phyloP scores from a whole-genome alignment of 2,888 invertebrate species.

The Rutpela maculata region DNA sequence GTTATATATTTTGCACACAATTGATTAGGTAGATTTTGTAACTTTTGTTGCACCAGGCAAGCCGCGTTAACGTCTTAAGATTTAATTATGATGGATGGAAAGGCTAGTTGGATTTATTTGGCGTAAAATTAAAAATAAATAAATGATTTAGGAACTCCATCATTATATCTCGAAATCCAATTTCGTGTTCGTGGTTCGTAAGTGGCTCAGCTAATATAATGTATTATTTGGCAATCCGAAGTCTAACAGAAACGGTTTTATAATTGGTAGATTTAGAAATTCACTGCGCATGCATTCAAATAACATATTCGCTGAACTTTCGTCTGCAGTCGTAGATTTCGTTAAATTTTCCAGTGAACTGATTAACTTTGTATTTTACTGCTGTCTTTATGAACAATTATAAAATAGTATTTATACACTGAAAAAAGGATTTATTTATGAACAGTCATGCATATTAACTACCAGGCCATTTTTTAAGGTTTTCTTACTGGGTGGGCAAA shows the following conservation, averaged over 20 bases:
- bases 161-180: not conserved
- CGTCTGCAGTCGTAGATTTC: not conserved
- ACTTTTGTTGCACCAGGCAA: slow-evolving; percentile 14
- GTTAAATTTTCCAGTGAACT: no score
- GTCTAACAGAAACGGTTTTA: not conserved
- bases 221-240: not conserved
- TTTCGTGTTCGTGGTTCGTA: not conserved
- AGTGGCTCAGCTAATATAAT: not conserved
- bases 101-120: slow-evolving; percentile 15
- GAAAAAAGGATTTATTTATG: no score
- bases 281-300: not conserved
- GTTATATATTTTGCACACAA: slow-evolving; percentile 33
- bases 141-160: slow-evolving; percentile 1
- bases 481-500: no score
- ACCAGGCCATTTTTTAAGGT: no score
- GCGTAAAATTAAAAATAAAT: slow-evolving; percentile 17
- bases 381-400: no score
- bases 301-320: not conserved
- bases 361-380: no score
- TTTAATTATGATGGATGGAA: slow-evolving; percentile 21
- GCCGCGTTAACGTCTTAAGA: slow-evolving; percentile 4
- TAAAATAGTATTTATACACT: no score
- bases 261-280: not conserved
- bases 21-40: slow-evolving; percentile 32
- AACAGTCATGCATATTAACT: no score